Evolutionary conservation across 2,888 invertebrate genomes (phyloP), one percentile per base, ranked within the genome.

Genomic region (Brenthis ino): DNA sequence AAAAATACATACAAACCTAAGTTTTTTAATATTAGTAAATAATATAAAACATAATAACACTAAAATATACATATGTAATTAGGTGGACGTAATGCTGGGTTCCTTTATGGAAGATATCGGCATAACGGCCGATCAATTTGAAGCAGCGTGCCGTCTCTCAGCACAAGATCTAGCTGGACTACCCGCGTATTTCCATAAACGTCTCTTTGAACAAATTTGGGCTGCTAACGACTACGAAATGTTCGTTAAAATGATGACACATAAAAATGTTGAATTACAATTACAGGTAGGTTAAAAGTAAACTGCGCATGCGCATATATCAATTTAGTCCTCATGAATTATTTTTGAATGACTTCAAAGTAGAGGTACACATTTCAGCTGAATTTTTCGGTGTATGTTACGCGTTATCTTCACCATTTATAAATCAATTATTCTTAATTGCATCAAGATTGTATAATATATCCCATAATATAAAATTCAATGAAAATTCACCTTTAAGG

Each of bases 41-140:
- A 28, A 28, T 28, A 28, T 28, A 11, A 53, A 53, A 53, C n/a
- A 14, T 47, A 2, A 24, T 8, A 47, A 54, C 43, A 33, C 20
- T 14, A 12, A 14, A 43, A 47, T 54, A 28, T 58, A 64, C 20
- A 43, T 54, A 16, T 33, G 57, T 47, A 67, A 76, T 47, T 76
- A 96, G 96, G 96, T 98, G n/a, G 98, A 98, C 82, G 95, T 96
- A 67, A 96, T 98, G 95, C 92, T 98, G 57, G 96, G 97, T 56
- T 97, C 96, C 68, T 98, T 98, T 82, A 98, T 98, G 96, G 97
- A 98, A 77, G 98, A 98, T 80, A 96, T 98, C 82, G 96, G 96
- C 58, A 97, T 98, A 75, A 95, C 96, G 0, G 95, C 97, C 0
- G 96, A 97, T 75, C 97, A 98, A 83, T 97, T 98, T 81, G 97